phyloP scores from a whole-genome alignment of 2,113 vertebrate genomes.

The Salvator merianae region DNA sequence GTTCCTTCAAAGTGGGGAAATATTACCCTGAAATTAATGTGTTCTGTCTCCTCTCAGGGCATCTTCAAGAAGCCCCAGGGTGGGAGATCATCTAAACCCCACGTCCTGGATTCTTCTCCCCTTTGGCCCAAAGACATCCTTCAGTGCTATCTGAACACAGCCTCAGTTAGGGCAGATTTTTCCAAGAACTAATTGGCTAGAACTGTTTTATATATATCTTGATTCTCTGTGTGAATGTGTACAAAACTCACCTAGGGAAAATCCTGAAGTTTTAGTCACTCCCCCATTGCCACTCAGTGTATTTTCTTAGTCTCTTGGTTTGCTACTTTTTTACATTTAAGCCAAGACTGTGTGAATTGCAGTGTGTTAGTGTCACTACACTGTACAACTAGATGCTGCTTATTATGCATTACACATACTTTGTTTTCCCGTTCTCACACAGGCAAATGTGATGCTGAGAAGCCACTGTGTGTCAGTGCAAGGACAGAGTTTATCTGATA shows the following conservation, averaged over 20 bases:
- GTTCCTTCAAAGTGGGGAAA: too few relatives aligned
- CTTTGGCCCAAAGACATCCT: too few relatives aligned
- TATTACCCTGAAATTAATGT: too few relatives aligned
- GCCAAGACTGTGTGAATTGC: slow-evolving; percentile 1
- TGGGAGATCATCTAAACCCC: too few relatives aligned
- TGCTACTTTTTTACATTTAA: neutral
- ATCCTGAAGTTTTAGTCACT: too few relatives aligned
- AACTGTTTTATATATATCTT: neutral
- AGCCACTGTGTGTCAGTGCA: slow-evolving; percentile 76
- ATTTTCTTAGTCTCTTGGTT: slow-evolving; percentile 2
- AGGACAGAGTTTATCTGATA: slow-evolving; percentile 84
- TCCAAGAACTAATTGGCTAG: neutral
- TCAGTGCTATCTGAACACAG: neutral
- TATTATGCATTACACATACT: slow-evolving; percentile 58
- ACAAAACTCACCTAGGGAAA: too few relatives aligned
- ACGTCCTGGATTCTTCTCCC: too few relatives aligned
- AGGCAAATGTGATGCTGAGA: slow-evolving; percentile 71
- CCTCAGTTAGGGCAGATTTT: neutral
- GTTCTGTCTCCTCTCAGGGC: too few relatives aligned
- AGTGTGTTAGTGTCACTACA: slow-evolving; percentile 43
- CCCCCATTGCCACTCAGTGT: too few relatives aligned
- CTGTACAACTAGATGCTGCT: slow-evolving; percentile 54
- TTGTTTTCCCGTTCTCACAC: slow-evolving; percentile 67
- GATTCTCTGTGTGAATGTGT: neutral
- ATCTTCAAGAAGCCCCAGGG: too few relatives aligned